phyloP scores from a whole-genome alignment of 92 coral and sea anemone genomes.

The Porites cylindrica region DNA sequence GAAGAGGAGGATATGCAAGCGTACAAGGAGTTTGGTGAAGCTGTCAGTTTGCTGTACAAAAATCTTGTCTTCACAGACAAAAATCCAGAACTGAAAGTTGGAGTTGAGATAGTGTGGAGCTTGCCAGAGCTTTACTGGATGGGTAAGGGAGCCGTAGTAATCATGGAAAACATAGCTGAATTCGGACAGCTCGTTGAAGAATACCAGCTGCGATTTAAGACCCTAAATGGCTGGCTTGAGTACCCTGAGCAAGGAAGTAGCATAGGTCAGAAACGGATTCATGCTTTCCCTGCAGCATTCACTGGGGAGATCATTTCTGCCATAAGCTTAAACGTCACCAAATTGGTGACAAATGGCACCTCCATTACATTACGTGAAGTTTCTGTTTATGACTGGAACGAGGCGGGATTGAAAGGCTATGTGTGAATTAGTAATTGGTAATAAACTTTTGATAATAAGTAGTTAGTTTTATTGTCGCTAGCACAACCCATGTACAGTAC shows the following conservation, averaged over 20 bases:
- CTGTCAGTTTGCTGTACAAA: constrained; percentile 60
- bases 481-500: too few species aligned
- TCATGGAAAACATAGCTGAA: constrained; percentile 70
- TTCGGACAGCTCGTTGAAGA: constrained; percentile 67
- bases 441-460: too few species aligned
- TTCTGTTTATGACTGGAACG: constrained; percentile 16
- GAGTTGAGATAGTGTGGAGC: constrained; percentile 22
- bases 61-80: constrained; percentile 36
- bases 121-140: constrained; percentile 10
- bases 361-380: constrained; percentile 46
- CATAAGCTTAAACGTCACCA: constrained; percentile 51
- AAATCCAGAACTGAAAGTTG: constrained; percentile 48
- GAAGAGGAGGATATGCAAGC: constrained; percentile 65
- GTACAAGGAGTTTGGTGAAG: constrained; percentile 73
- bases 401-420: not conserved
- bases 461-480: too few species aligned
- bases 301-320: constrained; percentile 26
- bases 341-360: constrained; percentile 45
- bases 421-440: not conserved
- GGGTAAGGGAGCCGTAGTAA: constrained; percentile 69
- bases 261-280: constrained; percentile 76
- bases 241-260: constrained; percentile 51
- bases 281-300: constrained; percentile 60
- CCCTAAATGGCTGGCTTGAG: constrained; percentile 6
- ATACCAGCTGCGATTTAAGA: constrained; percentile 40